Percentiles rank a stretch among this genome's conserved stretches.
These are phyloP conservation scores for Mustelus asterias DNA, from an alignment of 2,113 vertebrate species.

Conservation along the genomic window DNA sequence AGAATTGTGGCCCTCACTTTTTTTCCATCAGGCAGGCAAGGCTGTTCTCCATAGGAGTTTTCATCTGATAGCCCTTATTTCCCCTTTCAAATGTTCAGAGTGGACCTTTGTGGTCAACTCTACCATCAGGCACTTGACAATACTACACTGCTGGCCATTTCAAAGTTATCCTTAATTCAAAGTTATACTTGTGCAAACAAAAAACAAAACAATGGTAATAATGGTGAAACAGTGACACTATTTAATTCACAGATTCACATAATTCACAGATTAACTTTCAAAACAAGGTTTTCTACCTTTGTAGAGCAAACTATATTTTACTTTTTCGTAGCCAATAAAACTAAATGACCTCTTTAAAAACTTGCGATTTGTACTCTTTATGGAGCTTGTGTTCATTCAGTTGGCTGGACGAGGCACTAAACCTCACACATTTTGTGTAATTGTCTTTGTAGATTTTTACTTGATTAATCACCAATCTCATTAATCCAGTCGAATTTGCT, in stretches of 20 bases:
- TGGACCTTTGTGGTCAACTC: background rate
- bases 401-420: background rate
- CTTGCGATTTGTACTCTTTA: background rate
- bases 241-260: background rate
- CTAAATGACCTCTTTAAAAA: background rate
- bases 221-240: background rate
- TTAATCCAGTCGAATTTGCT: slow-evolving; percentile 12
- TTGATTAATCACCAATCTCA: slow-evolving; percentile 11
- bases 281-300: background rate
- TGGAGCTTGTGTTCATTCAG: background rate
- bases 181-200: background rate
- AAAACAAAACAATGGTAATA: background rate
- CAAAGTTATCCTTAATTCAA: background rate
- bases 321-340: background rate
- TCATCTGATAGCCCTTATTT: background rate
- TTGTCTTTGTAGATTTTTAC: background rate
- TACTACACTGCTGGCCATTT: background rate
- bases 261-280: background rate
- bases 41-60: background rate
- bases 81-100: background rate
- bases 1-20: background rate
- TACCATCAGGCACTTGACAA: background rate
- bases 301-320: background rate
- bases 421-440: slow-evolving; percentile 12
- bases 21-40: background rate